Percentiles rank a stretch among this genome's conserved stretches.
phyloP scores from a whole-genome alignment of 2,888 invertebrate species.

The Lacanobia oleracea region DNA sequence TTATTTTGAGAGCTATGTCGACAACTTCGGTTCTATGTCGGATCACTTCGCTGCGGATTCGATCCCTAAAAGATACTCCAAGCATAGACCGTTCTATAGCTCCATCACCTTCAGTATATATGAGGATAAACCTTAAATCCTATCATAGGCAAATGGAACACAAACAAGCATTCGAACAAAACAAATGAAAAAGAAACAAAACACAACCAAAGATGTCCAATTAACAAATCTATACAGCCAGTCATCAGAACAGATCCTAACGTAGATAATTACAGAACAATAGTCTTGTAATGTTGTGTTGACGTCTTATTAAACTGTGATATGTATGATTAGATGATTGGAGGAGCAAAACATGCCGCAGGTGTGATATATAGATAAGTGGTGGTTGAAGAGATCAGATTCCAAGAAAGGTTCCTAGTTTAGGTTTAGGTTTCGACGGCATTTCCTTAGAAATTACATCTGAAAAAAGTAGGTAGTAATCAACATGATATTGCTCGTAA shows the following conservation, averaged over 20 bases:
- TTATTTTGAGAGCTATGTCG: too few relatives aligned
- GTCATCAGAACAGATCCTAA: slow-evolving; percentile 46
- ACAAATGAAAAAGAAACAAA: slow-evolving; percentile 37
- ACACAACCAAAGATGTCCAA: slow-evolving; percentile 61
- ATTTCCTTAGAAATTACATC: too few relatives aligned
- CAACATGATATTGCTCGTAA: too few relatives aligned
- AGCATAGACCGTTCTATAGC: too few relatives aligned
- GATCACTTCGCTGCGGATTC: too few relatives aligned
- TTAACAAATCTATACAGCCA: slow-evolving; percentile 55
- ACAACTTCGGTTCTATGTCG: too few relatives aligned
- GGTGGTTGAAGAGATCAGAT: too few relatives aligned
- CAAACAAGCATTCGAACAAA: slow-evolving; percentile 6
- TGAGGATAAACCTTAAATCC: not conserved
- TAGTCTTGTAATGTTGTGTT: slow-evolving; percentile 44
- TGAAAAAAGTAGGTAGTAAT: too few relatives aligned
- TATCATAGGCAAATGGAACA: not conserved
- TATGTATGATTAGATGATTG: slow-evolving; percentile 44
- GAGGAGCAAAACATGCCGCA: not conserved
- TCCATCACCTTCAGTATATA: too few relatives aligned
- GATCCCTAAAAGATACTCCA: too few relatives aligned
- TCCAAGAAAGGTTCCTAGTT: too few relatives aligned
- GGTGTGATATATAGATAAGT: slow-evolving; percentile 8
- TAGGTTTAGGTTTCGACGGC: too few relatives aligned
- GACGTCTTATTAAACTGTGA: slow-evolving; percentile 66
- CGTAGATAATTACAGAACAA: slow-evolving; percentile 55